phyloP scores from a whole-genome alignment of 2,113 vertebrate species.

The Sula dactylatra region DNA sequence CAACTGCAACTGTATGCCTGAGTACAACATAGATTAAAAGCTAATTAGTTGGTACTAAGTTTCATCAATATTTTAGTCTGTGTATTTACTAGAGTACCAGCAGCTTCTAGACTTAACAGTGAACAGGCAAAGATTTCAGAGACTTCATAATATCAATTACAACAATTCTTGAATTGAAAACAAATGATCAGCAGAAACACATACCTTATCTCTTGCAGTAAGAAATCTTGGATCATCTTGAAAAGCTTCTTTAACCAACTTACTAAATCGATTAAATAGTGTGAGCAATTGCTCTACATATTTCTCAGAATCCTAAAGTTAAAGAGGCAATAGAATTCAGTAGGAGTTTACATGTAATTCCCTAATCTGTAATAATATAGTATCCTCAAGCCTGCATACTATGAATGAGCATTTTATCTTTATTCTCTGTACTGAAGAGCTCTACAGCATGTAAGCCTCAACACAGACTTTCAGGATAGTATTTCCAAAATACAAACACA shows the following conservation, averaged over 20 bases:
- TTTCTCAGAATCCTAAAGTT: conserved; percentile 93
- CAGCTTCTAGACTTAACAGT: neutral
- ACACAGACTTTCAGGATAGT: neutral
- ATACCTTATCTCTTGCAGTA: conserved; percentile 96
- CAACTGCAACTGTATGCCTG: neutral
- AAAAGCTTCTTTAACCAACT: conserved; percentile 97
- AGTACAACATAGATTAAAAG: neutral
- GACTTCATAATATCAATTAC: neutral
- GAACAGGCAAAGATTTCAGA: neutral
- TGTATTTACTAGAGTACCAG: neutral
- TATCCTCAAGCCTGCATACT: neutral
- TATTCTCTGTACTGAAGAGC: neutral
- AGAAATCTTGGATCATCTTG: conserved; percentile 98
- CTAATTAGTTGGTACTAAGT: neutral
- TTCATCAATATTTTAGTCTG: neutral
- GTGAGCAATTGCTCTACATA: conserved; percentile 98
- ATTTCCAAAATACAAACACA: neutral
- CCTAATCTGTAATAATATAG: neutral
- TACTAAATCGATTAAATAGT: conserved; percentile 98
- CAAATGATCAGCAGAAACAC: neutral
- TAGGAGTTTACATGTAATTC: neutral
- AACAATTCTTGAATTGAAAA: neutral
- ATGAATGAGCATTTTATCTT: neutral
- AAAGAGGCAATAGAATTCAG: neutral
- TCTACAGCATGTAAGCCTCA: neutral